Base-by-base conservation (phyloP, 2,888 invertebrate species). In the Sesia bembeciformis region DNA sequence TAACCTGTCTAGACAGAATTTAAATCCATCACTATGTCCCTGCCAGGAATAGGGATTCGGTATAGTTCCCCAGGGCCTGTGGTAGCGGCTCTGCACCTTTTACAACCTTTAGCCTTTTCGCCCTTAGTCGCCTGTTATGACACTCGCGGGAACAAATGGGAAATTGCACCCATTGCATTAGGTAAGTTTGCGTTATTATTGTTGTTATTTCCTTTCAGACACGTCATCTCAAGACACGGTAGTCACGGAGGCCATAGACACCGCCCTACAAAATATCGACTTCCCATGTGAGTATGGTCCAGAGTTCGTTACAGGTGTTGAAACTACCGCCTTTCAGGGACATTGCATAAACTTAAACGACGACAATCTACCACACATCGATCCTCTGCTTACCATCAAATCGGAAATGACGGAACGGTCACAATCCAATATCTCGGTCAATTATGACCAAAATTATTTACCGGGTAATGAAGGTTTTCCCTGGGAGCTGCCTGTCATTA, bases 321-420 rank as follows among this genome's bases (percentile, higher is more conserved):
- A 59, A 49, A 62, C 50, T 58, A 49, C 51, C 42, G 57, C 42
- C 38, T 52, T 53, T 56, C 56, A 55, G 56, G 59, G 62, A 39
- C 68, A 66, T 4, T 60, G 69, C 60, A 66, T 77, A 46, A 70
- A 74, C 64, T 67, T 77, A 3, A 81, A 83, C 66, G 84, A 84
- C 56, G n/a, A n/a, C 40, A 68, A 68, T 54, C 66, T 86, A 57
- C 82, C 84, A 1, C 86, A 86, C 70, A 84, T 87, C 60, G 81
- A 87, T 69, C 87, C 87, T 5, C 68, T 66, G 8, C 81, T 86
- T 58, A 81, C 84, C 53, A 70, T 76, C 58, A 60, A 59, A 8
- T 23, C n/a, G 46, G 23, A 46, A 46, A 46, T 23, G 23, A 23
- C 23, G 46, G 4, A 4, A 50, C 50, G 38, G 38, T 6, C 42